Percentiles rank a stretch among this genome's conserved stretches.
phyloP scores from a whole-genome alignment of 2,797 vertebrate species.

The Thaleichthys pacificus region DNA sequence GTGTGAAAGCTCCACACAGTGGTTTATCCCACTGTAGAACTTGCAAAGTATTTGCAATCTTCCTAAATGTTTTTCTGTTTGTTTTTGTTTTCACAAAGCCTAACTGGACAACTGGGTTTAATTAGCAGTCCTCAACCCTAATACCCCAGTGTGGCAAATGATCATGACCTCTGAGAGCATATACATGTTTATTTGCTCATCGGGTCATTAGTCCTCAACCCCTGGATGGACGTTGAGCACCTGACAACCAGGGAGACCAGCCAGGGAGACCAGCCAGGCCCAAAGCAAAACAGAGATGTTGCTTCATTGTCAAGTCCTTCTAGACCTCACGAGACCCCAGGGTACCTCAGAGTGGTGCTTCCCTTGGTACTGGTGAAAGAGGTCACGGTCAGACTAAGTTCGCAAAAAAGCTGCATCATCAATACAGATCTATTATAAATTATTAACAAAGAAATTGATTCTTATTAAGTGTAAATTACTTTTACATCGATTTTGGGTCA shows the following conservation, averaged over 20 bases:
- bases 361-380: neutral
- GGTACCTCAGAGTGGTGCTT: neutral
- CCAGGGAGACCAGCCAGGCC: neutral
- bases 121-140: neutral
- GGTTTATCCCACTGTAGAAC: neutral
- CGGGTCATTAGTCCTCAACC: neutral
- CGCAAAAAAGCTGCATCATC: neutral
- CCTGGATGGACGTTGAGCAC: neutral
- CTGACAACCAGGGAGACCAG: neutral
- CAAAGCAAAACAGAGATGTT: neutral
- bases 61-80: no score
- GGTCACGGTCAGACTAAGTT: neutral
- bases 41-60: neutral
- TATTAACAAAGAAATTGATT: neutral
- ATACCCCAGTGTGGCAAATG: neutral
- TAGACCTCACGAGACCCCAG: neutral
- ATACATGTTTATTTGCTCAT: neutral
- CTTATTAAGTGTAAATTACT: neutral
- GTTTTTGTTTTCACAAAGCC: neutral
- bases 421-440: neutral
- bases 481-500: no score
- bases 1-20: neutral
- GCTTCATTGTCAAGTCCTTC: neutral
- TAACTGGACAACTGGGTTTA: constrained; percentile 1
- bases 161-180: neutral